Base-by-base conservation (phyloP, 2,888 invertebrate genomes). In the Cyclophora albipunctata region DNA sequence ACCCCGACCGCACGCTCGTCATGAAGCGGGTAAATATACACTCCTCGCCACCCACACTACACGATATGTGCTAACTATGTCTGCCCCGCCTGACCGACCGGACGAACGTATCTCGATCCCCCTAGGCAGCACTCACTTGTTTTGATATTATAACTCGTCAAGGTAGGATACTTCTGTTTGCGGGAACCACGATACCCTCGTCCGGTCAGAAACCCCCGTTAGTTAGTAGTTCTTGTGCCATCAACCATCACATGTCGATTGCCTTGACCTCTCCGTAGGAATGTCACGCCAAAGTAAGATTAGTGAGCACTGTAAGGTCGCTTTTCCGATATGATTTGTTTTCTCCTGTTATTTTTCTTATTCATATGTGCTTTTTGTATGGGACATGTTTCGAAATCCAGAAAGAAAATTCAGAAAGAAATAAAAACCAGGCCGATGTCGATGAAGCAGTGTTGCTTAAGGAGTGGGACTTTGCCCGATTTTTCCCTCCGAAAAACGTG, bases 381-480 rank as follows among this genome's bases (percentile, higher is more conserved):
- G 78, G 81, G 79, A 73, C 79, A 20, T 20, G 20, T 20, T 20
- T 42, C 5, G 43, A 33, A 20, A 20, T 20, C 43, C 81, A 85
- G 85, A 84, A 75, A 77, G 86, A 84, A 67, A 79, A 71, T 69
- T 63, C 68, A 55, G 85, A 81, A 67, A 77, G 58, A 55, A 75
- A 81, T 73, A 84, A 82, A 70, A 75, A 73, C 69, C 79, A 81
- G 67, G 90, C 91, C 49, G 92, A 93, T 71, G 89, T 92, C 68
- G 95, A 95, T 74, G 95, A 95, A 78, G 94, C 94, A 57, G 92
- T 93, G 49, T 90, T 96, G 59, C 90, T 96, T 65, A 94, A 94
- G 82, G 95, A 96, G 73, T 96, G 95, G 96, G 94, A 96, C 85
- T 93, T 96, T 81, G 94, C 94, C 62, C 92, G 93, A 75, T 95